Evolutionary conservation across 2,888 invertebrate genomes (phyloP).

Genomic region (Xylota sylvarum): DNA sequence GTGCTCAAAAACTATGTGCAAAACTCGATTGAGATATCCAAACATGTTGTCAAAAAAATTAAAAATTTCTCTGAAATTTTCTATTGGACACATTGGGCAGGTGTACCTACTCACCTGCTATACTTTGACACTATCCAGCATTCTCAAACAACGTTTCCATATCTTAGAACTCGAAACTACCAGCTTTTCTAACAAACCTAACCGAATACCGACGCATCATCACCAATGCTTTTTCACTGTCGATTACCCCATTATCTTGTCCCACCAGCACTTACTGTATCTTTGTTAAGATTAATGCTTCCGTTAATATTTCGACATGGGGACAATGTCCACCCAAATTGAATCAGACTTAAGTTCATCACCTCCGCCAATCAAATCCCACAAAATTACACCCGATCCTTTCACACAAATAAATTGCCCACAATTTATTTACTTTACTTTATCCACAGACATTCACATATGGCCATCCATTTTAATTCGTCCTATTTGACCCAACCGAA

Average conservation of each 20-base stretch:
- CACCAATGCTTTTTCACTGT: not conserved
- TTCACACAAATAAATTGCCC: constrained; percentile 11
- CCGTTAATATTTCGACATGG: not conserved
- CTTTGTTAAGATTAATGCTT: not conserved
- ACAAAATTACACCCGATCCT: constrained; percentile 19
- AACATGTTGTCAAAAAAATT: no score
- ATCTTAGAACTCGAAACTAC: no score
- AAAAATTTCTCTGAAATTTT: no score
- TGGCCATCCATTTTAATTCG: constrained; percentile 8
- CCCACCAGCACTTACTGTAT: not conserved
- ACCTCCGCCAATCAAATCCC: constrained; percentile 14
- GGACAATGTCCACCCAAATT: constrained; percentile 20
- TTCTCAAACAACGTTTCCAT: no score
- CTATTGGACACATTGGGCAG: no score
- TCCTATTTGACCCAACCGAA: not conserved
- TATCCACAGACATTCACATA: not conserved
- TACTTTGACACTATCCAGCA: no score
- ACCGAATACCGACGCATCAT: no score
- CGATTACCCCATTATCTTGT: not conserved
- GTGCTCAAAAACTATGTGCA: no score
- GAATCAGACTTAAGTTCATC: constrained; percentile 18
- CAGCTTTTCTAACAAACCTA: no score
- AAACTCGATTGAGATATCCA: no score
- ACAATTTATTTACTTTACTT: constrained; percentile 11
- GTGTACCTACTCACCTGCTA: no score